Base-by-base conservation (phyloP, 2,888 invertebrate genomes). In the Lamellibrachia columna region DNA sequence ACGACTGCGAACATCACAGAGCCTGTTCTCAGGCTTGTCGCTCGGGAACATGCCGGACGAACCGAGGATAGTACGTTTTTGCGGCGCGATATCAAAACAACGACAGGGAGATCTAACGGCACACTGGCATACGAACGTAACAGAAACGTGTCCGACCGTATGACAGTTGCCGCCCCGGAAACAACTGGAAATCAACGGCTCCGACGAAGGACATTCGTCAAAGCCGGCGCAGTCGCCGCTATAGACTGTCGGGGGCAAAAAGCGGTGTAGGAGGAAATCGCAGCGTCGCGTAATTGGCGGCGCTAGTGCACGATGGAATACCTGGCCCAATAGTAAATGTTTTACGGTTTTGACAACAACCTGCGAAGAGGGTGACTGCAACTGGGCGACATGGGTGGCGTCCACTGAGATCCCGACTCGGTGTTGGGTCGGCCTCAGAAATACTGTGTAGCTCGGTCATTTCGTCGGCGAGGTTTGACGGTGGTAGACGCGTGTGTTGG, bases 281-380 rank as follows among this genome's bases (percentile, higher is more conserved):
- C 75, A 75, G 75, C 75, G 75, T n/a, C 6, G 75, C 75, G 75
- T 75, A 75, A 75, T 75, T 75, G 75, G 75, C 75, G n/a, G 75
- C 75, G 75, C 75, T 22, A 75, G n/a, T 75, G n/a, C 75, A 22
- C 75, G 75, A 75, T 75, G 75, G 75, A 75, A 75, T 75, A 75
- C 75, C 75, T 75, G 75, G 75, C n/a, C 75, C 75, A 75, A 75
- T 75, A 75, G n/a, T 75, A 75, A 75, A 75, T 75, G 75, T 75
- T 75, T 75, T 75, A 75, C 75, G 75, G 75, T 75, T 75, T 75
- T 75, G 15, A 75, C 75, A 75, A 75, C 75, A 75, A 75, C 75
- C n/a, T 22, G 75, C 22, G 75, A 75, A 75, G 75, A 75, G 75
- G 75, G 75, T 11, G 75, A 75, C 75, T 22, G 15, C 75, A 15